Conservation (phyloP, 2,888 invertebrate genomes). For the Dioctria linearis region DNA sequence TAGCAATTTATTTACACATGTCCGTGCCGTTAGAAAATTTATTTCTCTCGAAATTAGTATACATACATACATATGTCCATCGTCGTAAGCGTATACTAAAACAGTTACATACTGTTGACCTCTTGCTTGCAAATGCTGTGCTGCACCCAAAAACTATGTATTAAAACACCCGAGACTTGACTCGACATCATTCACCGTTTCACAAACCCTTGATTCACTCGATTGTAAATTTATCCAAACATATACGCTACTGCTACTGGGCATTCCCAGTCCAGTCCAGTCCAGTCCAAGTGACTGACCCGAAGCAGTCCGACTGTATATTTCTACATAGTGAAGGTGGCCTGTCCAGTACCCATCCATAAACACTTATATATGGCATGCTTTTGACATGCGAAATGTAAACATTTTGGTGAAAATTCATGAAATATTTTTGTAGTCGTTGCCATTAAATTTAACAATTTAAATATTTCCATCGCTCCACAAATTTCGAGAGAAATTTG, state of each 20-base stretch:
- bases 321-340: neutral
- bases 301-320: neutral
- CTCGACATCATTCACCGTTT: neutral
- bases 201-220: neutral
- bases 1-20: neutral
- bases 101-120: too few relatives aligned
- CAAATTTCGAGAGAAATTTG: conserved; percentile 56
- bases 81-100: neutral
- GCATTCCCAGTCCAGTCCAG: neutral
- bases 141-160: neutral
- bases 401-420: conserved; percentile 41
- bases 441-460: conserved; percentile 50
- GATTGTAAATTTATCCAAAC: neutral
- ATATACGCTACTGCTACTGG: neutral
- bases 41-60: neutral
- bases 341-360: neutral
- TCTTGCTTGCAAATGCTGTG: neutral
- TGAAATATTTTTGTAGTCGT: conserved; percentile 35
- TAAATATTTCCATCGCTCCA: conserved; percentile 47
- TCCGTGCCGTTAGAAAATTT: neutral
- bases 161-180: neutral
- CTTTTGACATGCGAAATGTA: conserved; percentile 9
- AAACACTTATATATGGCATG: neutral
- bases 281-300: neutral
- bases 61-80: neutral